Base-by-base conservation (phyloP, 2,797 vertebrate genomes). In the Phrynocephalus vlangalii region DNA sequence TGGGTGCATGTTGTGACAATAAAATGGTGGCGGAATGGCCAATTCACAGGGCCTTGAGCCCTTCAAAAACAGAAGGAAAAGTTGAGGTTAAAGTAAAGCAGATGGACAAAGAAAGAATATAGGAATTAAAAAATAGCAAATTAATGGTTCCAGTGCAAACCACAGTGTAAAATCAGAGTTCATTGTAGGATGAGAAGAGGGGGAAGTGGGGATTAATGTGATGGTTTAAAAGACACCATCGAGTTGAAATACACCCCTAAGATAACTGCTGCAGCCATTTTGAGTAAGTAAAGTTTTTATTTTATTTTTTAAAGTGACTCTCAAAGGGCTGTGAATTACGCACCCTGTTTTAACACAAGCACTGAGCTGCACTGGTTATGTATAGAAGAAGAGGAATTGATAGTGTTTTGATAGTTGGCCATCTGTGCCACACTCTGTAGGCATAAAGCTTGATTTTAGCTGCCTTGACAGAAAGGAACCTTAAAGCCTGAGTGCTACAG, bases 391-490 rank as follows among this genome's bases (percentile, higher is more conserved):
- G n/a, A 9, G 48, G n/a, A 83, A 83, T 71, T 84, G 50, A 73
- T 73, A 48, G 77, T 52, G 6, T 20, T 30, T 30, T n/a, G n/a
- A 52, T 13, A 56, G 38, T 11, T 48, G 30, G 70, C 82, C 70
- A 84, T 24, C 82, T 60, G 30, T 60, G 50, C 30, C 30, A 48
- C 30, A 67, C 22, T 73, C n/a, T 73, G 50, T 52, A 56, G 70
- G 13, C 72, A 60, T 84, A 73, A 84, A 72, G 52, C 67, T 20
- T 44, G 30, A 73, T 84, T 83, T 56, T 60, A 84, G 70, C 48
- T 60, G n/a, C 50, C 56, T n/a, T 73, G n/a, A 6, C 20, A 6
- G 50, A 60, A 48, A 44, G 68, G 50, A 83, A 83, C 8, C n/a
- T 56, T 72, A 38, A 73, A 60, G 52, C 20, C 18, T 26, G 22